Conservation (phyloP, 2,797 vertebrate genomes). For the Hydrophis major region DNA sequence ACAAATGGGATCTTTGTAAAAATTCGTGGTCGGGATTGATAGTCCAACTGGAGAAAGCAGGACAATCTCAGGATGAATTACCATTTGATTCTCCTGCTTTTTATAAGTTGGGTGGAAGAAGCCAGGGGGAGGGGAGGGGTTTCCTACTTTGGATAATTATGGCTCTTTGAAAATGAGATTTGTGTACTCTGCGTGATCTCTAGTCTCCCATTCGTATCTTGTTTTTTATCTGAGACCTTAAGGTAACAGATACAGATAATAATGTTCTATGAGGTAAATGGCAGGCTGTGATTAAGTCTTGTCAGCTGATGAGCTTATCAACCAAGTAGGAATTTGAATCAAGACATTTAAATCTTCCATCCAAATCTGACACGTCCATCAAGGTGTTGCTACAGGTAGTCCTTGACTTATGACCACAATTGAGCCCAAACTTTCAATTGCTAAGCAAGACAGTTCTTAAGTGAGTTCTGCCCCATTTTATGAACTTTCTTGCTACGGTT, state of each 20-base stretch:
- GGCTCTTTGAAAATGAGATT: neutral
- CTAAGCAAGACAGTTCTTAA: neutral
- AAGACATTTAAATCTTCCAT: neutral
- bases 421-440: neutral
- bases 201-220: neutral
- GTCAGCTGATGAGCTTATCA: neutral
- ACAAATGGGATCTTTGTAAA: neutral
- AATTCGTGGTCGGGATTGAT: neutral
- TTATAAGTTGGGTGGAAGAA: neutral
- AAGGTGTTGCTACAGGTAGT: neutral
- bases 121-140: neutral
- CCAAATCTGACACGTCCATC: neutral
- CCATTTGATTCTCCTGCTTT: neutral
- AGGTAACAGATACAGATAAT: neutral
- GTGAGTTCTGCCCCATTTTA: neutral
- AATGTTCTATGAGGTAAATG: neutral
- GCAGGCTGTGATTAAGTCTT: neutral
- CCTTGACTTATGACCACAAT: neutral
- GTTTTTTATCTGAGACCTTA: neutral
- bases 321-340: neutral
- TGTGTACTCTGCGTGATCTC: neutral
- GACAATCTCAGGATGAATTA: too few relatives aligned
- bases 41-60: neutral
- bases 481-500: neutral
- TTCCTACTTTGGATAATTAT: neutral